Conservation (phyloP, 1,140 invertebrate species). For the Zophobas morio region DNA sequence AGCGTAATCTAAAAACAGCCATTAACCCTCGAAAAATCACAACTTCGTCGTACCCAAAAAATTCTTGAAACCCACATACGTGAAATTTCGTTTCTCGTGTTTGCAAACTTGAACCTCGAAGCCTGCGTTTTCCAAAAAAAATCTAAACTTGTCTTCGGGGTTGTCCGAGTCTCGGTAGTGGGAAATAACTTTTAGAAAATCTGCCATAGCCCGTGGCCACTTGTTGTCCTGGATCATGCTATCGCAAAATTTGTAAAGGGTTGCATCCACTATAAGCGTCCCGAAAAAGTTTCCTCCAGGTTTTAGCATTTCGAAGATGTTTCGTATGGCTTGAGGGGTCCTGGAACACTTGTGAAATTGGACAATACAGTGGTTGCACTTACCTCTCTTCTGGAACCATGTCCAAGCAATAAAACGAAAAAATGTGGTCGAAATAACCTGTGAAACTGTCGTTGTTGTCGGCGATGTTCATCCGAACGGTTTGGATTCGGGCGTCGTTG, state of each 20-base stretch:
- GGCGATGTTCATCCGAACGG: too few species aligned
- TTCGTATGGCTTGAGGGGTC: neutral
- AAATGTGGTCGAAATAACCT: conserved; percentile 77
- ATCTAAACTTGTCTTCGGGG: too few species aligned
- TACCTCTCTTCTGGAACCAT: conserved; percentile 85
- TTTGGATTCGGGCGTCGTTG: neutral
- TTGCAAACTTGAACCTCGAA: too few species aligned
- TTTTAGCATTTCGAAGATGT: conserved; percentile 71
- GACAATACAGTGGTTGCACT: conserved; percentile 53
- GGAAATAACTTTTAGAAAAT: too few species aligned
- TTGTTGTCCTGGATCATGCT: conserved; percentile 72
- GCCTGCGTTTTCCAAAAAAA: too few species aligned
- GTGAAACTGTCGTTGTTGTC: conserved; percentile 61
- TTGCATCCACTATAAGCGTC: conserved; percentile 79
- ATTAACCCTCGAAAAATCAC: too few species aligned
- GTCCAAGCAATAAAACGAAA: conserved; percentile 88
- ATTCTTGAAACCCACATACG: too few species aligned
- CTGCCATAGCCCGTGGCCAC: conserved; percentile 67
- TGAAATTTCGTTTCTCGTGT: too few species aligned
- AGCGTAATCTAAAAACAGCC: too few species aligned
- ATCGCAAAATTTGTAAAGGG: conserved; percentile 80
- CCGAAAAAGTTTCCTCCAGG: conserved; percentile 79
- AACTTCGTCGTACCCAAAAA: too few species aligned
- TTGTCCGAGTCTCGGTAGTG: too few species aligned
- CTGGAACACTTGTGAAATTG: neutral